A percentile compares a stretch with the other conserved stretches of the same genome.
Evolutionary conservation across 2,888 invertebrate genomes (phyloP).

Genomic region (Cyclophora punctaria): DNA sequence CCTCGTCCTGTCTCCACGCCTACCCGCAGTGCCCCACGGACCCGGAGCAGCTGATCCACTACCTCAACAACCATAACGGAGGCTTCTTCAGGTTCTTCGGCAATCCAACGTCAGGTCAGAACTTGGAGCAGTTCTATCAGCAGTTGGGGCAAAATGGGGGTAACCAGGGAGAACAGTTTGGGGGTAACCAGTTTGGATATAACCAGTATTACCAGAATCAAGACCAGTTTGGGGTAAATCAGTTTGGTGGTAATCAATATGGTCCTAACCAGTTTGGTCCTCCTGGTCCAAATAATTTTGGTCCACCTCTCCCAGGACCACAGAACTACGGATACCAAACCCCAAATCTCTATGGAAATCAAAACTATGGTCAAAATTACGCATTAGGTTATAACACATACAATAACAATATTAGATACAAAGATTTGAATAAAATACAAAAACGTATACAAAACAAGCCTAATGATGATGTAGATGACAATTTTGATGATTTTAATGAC

Average conservation of each 20-base stretch:
- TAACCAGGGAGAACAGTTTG: slow-evolving; percentile 9
- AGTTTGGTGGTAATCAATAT: slow-evolving; percentile 8
- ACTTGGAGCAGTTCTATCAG: slow-evolving; percentile 54
- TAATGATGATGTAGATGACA: slow-evolving; percentile 1
- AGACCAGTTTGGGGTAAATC: slow-evolving; percentile 6
- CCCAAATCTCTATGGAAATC: slow-evolving; percentile 18
- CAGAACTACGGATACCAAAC: slow-evolving; percentile 12
- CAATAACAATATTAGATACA: slow-evolving; percentile 25
- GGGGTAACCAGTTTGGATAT: neutral
- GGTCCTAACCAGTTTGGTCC: slow-evolving; percentile 1
- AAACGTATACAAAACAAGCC: slow-evolving; percentile 54
- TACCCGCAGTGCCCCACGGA: slow-evolving; percentile 85
- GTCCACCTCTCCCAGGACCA: neutral
- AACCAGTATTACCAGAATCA: neutral
- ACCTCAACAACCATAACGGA: slow-evolving; percentile 89
- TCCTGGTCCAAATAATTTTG: slow-evolving; percentile 3
- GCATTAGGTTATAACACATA: slow-evolving; percentile 27
- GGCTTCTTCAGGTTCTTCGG: slow-evolving; percentile 89
- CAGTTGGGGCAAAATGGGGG: slow-evolving; percentile 36
- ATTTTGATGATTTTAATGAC: slow-evolving; percentile 16
- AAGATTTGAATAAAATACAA: slow-evolving; percentile 29
- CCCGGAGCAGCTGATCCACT: slow-evolving; percentile 81
- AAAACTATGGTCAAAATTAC: slow-evolving; percentile 30
- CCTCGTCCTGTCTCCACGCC: slow-evolving; percentile 76
- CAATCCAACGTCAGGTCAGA: slow-evolving; percentile 32